A percentile compares a stretch with the other conserved stretches of the same genome.
phyloP scores from a whole-genome alignment of 2,888 invertebrate species.

The Dicycla oo region DNA sequence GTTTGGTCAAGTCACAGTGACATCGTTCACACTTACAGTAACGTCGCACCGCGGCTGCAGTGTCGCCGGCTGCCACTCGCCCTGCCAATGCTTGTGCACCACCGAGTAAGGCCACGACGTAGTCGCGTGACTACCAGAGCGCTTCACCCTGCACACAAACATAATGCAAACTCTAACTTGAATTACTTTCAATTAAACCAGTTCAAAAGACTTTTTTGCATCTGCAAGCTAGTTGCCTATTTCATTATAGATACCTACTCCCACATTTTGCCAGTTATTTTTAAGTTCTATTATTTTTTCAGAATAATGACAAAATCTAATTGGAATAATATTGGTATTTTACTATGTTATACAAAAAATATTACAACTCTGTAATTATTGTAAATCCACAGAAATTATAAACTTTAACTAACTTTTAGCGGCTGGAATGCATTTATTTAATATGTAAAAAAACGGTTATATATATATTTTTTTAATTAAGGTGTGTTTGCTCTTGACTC shows the following conservation, averaged over 20 bases:
- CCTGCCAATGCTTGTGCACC: slow-evolving; percentile 78
- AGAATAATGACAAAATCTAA: neutral
- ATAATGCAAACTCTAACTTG: neutral
- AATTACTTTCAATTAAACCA: neutral
- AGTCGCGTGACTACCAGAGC: slow-evolving; percentile 59
- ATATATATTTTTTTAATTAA: too few relatives aligned
- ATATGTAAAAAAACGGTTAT: too few relatives aligned
- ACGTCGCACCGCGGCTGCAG: slow-evolving; percentile 84
- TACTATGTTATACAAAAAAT: neutral
- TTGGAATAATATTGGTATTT: neutral
- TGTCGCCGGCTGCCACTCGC: slow-evolving; percentile 75
- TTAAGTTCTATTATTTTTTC: too few relatives aligned
- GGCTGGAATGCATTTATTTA: too few relatives aligned
- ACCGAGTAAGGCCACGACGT: slow-evolving; percentile 83
- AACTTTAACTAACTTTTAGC: too few relatives aligned
- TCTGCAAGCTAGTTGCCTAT: too few relatives aligned
- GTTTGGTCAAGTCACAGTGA: neutral
- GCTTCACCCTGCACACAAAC: slow-evolving; percentile 71
- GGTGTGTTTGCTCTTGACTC: too few relatives aligned
- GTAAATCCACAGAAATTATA: too few relatives aligned
- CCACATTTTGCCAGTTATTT: too few relatives aligned
- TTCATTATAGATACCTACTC: too few relatives aligned
- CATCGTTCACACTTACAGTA: slow-evolving; percentile 60
- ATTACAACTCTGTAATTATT: neutral
- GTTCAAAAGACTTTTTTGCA: neutral